Percentiles rank a stretch among this genome's conserved stretches.
Conservation (phyloP, 2,113 vertebrate genomes). For the Amphiprion ocellaris region DNA sequence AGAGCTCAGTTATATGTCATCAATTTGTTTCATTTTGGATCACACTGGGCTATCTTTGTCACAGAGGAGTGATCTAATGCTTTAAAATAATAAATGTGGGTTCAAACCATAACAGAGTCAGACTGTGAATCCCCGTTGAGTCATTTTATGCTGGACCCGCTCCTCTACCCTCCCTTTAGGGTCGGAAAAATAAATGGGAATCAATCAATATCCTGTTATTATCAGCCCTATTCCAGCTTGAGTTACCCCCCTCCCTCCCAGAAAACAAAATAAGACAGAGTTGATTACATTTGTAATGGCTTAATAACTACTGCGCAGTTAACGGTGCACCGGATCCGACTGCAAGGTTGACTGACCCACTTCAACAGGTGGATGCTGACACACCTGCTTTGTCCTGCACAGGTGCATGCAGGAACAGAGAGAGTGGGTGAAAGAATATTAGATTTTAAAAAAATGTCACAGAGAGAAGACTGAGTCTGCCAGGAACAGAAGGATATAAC, state of each 20-base stretch:
- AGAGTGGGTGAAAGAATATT: background rate
- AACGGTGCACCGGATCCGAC: conserved; percentile 43
- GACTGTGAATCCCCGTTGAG: background rate
- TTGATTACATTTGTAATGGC: conserved; percentile 57
- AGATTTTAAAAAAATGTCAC: background rate
- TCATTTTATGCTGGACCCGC: background rate
- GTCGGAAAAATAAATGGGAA: conserved; percentile 2
- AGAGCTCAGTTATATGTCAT: background rate
- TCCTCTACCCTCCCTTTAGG: conserved; percentile 20
- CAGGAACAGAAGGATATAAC: background rate
- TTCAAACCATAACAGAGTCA: background rate
- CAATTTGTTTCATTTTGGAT: background rate
- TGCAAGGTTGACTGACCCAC: conserved; percentile 62
- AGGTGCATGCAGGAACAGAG: conserved; percentile 59
- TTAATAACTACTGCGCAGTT: conserved; percentile 51
- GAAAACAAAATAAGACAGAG: conserved; percentile 12
- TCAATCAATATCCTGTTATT: conserved; percentile 45
- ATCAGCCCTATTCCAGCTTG: background rate
- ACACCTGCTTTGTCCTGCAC: conserved; percentile 67
- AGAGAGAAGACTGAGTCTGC: background rate
- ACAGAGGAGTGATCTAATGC: no score
- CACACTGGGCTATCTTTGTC: background rate
- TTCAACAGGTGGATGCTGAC: conserved; percentile 45
- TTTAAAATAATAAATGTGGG: background rate
- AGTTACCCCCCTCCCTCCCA: conserved; percentile 3